phyloP scores from a whole-genome alignment of 2,797 vertebrate genomes.

The Coregonus suidteri region DNA sequence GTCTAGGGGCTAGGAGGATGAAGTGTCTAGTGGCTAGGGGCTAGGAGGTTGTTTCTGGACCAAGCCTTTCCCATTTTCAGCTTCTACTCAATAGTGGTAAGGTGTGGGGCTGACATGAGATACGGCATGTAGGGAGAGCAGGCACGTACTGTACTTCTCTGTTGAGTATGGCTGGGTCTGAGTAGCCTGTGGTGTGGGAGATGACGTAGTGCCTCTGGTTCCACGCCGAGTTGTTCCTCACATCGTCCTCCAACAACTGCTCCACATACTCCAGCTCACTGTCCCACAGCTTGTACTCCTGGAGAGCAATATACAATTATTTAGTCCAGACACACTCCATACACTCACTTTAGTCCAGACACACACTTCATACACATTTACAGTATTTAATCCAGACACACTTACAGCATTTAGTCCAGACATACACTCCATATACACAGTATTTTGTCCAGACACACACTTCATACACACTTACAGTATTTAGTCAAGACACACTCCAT shows the following conservation, averaged over 20 bases:
- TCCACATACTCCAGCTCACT: slow-evolving; percentile 91
- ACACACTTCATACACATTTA: no score
- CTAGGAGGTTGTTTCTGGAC: background rate
- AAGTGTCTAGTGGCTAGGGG: background rate
- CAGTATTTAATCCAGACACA: no score
- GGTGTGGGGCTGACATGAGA: no score
- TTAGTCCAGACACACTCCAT: background rate
- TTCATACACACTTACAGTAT: background rate
- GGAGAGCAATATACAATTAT: background rate
- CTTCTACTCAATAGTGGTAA: no score
- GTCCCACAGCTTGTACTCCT: slow-evolving; percentile 97
- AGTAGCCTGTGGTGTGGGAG: slow-evolving; percentile 90
- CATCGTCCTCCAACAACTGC: slow-evolving; percentile 88
- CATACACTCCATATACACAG: background rate
- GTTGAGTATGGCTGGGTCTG: slow-evolving; percentile 80
- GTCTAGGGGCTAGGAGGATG: no score
- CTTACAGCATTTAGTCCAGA: background rate
- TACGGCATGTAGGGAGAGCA: no score
- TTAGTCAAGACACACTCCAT: no score
- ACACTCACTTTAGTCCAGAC: background rate
- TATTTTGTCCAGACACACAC: background rate
- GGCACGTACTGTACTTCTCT: slow-evolving; percentile 92
- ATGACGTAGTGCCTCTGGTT: slow-evolving; percentile 96
- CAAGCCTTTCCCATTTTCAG: no score
- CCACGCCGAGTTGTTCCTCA: slow-evolving; percentile 98